phyloP scores from a whole-genome alignment of 2,888 invertebrate genomes.

The Hedya salicella region DNA sequence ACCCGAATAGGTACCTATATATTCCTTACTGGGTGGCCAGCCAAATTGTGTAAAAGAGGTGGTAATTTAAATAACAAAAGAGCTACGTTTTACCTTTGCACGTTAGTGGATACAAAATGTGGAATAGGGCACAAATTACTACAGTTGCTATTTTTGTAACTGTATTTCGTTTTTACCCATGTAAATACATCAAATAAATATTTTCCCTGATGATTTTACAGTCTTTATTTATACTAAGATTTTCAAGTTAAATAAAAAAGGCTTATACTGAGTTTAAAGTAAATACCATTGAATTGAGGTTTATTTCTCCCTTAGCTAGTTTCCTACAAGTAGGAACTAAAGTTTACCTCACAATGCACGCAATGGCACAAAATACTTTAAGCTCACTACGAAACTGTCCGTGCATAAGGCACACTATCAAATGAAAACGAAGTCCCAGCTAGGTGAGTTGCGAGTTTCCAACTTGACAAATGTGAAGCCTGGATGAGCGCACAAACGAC shows the following conservation, averaged over 20 bases:
- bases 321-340: background rate
- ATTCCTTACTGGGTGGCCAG: background rate
- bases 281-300: no score
- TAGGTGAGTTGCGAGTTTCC: slow-evolving; percentile 62
- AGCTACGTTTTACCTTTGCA: background rate
- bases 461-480: slow-evolving; percentile 70
- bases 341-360: background rate
- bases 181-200: no score
- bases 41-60: background rate
- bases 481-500: slow-evolving; percentile 64
- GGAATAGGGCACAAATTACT: background rate
- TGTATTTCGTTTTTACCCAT: no score
- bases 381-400: slow-evolving; percentile 17
- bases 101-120: background rate
- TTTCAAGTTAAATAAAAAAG: no score
- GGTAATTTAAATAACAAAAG: slow-evolving; percentile 2
- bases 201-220: no score
- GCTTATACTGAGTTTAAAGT: no score
- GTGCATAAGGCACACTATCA: slow-evolving; percentile 34
- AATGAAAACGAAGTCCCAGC: slow-evolving; percentile 43
- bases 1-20: background rate
- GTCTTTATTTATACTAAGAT: no score
- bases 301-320: background rate
- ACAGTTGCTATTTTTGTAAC: background rate
- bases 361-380: slow-evolving; percentile 6